These are phyloP conservation scores for Sialia sialis DNA, from an alignment of 2,113 vertebrate genomes.

Conservation along the genomic window DNA sequence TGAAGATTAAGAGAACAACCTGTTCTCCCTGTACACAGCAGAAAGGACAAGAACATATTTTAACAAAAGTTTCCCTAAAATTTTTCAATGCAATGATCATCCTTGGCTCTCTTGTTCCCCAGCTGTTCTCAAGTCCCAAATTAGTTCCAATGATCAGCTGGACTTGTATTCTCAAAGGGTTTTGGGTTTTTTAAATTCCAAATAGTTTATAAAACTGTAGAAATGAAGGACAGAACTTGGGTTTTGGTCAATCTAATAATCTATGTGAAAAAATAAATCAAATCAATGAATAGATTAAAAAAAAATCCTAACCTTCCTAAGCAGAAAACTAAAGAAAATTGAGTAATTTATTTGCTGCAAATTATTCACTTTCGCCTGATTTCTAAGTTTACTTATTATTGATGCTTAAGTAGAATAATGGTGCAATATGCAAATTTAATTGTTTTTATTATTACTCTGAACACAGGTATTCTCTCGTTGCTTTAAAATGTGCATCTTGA, in stretches of 20 bases:
- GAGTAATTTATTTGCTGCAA: neutral
- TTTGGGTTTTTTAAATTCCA: neutral
- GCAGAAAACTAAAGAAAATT: neutral
- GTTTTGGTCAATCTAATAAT: neutral
- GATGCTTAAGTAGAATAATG: neutral
- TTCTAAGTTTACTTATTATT: neutral
- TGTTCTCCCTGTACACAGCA: accelerated
- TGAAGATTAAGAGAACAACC: neutral
- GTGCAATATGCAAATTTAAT: neutral
- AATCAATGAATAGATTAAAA: neutral
- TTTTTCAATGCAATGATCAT: neutral
- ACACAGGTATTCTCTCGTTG: neutral
- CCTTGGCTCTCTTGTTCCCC: neutral
- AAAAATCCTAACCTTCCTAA: neutral
- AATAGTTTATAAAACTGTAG: neutral
- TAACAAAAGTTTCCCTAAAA: neutral
- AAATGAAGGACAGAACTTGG: neutral
- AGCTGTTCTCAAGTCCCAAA: neutral
- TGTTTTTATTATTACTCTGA: neutral
- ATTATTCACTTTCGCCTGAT: neutral
- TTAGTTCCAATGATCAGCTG: neutral
- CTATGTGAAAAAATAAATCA: neutral
- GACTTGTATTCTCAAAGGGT: neutral
- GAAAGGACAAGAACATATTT: neutral
- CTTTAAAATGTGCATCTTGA: neutral